A percentile compares a stretch with the other conserved stretches of the same genome.
Conservation (phyloP, 2,113 vertebrate genomes). For the Etheostoma cragini region DNA sequence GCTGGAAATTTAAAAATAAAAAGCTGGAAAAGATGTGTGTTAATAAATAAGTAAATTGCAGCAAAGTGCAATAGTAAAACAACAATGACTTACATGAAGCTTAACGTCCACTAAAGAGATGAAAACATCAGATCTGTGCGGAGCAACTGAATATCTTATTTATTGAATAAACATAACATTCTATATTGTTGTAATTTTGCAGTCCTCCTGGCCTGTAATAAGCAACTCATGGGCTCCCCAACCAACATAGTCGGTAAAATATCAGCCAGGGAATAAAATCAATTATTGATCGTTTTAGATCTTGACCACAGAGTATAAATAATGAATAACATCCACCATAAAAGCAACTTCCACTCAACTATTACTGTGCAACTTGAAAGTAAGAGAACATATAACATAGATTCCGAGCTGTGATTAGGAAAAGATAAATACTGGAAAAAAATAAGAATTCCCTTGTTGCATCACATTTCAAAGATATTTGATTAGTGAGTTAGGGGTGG, state of each 20-base stretch:
- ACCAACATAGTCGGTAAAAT: not conserved
- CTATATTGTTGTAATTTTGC: not conserved
- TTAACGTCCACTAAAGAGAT: too few relatives aligned
- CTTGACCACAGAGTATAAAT: not conserved
- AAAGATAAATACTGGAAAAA: not conserved
- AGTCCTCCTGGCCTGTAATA: not conserved
- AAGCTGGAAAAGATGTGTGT: too few relatives aligned
- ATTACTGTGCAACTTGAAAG: not conserved
- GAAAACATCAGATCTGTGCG: too few relatives aligned
- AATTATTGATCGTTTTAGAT: constrained; percentile 20
- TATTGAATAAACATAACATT: not conserved
- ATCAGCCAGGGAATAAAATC: not conserved
- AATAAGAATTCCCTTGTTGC: not conserved
- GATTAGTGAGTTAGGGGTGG: not conserved
- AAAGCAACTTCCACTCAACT: not conserved
- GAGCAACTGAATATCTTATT: too few relatives aligned
- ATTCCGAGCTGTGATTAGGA: not conserved
- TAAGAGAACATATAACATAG: not conserved
- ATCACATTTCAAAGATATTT: not conserved
- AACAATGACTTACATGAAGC: too few relatives aligned
- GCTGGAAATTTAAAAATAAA: too few relatives aligned
- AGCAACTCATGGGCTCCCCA: not conserved
- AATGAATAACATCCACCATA: not conserved
- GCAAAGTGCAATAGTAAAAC: too few relatives aligned
- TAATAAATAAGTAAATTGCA: too few relatives aligned